These are phyloP conservation scores for Albula glossodonta DNA, from an alignment of 2,113 vertebrate genomes.

Conservation along the genomic window DNA sequence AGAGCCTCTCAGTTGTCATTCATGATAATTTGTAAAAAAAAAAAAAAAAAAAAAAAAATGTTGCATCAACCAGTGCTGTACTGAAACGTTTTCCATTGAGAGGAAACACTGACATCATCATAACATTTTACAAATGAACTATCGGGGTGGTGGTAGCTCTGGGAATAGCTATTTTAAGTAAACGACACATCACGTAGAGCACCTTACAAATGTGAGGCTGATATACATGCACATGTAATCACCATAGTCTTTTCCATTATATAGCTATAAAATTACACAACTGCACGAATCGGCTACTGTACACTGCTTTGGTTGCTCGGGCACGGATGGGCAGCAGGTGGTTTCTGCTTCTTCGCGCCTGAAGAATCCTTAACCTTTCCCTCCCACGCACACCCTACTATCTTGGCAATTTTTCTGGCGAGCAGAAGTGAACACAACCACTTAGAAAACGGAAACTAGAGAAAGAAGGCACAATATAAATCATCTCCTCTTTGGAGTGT, in stretches of 20 bases:
- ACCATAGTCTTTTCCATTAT: background rate
- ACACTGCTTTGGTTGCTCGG: background rate
- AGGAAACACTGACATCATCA: background rate
- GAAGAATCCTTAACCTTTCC: conserved; percentile 58
- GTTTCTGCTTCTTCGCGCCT: conserved; percentile 34
- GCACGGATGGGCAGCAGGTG: conserved; percentile 45
- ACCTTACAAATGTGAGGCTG: background rate
- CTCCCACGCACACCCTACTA: conserved; percentile 58
- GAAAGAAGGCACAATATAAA: conserved; percentile 38
- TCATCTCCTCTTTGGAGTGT: background rate
- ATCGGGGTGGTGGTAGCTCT: background rate
- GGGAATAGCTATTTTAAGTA: background rate
- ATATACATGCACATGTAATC: background rate
- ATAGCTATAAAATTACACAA: background rate
- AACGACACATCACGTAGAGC: background rate
- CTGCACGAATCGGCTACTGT: background rate
- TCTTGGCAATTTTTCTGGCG: conserved; percentile 26
- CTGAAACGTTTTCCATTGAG: background rate
- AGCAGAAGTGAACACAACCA: conserved; percentile 29
- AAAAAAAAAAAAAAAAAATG: background rate
- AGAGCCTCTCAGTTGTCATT: background rate
- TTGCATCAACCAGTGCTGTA: background rate
- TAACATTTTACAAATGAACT: background rate
- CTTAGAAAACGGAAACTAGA: conserved; percentile 34
- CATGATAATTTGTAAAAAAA: background rate